Base-by-base conservation (phyloP, 2,888 invertebrate species). In the Congeria kusceri region DNA sequence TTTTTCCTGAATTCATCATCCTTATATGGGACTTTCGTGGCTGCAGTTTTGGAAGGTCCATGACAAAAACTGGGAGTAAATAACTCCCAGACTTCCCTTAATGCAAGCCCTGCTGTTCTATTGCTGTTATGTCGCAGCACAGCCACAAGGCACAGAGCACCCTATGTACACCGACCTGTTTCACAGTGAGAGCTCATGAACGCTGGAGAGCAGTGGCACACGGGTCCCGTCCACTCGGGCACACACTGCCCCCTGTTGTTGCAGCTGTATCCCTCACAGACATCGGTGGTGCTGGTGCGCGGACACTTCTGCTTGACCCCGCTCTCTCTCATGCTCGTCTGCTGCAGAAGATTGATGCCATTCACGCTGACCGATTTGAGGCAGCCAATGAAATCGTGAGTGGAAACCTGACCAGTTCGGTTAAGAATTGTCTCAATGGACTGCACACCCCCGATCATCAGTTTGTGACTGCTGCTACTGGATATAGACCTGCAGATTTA, bases 321-420 rank as follows among this genome's bases (percentile, higher is more conserved):
- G 64, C 95, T 94, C 1, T 61, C 44, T 15, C 83, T 83, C 29
- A 57, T 58, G 9, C 75, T 69, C 13, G 56, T 56, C 20, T 66
- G 69, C 13, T 49, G 59, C 53, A 89, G 77, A n/a, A 91, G 78
- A 72, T 91, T 86, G 9, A 77, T 69, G 56, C 98, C 98, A 90
- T 98, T 98, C 68, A 98, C 95, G 0, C 96, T 95, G 1, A 98
- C 96, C 86, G 97, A 97, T 91, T 98, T 97, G 85, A 98, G 96
- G 91, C 99, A 99, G 5, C 99, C 99, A 20, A 98, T 96, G 77
- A 99, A 96, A 92, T 98, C 98, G 91, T 98, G 98, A 0, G 98
- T 96, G 89, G 96, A 96, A 49, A 98, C 96, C 94, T 98, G 98
- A 0, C 97, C 97, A 0, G 97, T 97, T 58, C 98, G 95, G 92